Evolutionary conservation across 2,888 invertebrate species (phyloP).

Genomic region (Eueremaeus valkanovi): DNA sequence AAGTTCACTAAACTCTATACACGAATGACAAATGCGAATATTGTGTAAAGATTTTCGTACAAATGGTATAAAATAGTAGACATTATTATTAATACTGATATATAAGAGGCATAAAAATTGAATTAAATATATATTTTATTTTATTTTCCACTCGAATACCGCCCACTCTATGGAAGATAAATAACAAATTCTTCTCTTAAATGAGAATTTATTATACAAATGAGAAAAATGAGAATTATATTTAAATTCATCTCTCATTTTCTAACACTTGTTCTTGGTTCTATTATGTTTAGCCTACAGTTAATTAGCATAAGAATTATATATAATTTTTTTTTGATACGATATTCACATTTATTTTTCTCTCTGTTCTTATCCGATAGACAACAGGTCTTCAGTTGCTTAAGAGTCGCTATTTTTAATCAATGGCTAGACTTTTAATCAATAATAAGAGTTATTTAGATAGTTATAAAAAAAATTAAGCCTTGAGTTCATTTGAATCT

Average conservation of each 20-base stretch:
- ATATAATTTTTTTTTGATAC: neutral
- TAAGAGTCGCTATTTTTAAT: no score
- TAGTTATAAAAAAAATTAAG: no score
- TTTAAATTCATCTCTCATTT: neutral
- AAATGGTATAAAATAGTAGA: neutral
- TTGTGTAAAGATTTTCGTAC: neutral
- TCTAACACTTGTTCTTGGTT: neutral
- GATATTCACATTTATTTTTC: no score
- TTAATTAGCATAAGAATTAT: neutral
- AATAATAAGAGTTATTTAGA: no score
- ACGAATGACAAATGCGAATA: conserved; percentile 26
- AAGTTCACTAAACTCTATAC: conserved; percentile 20
- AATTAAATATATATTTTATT: neutral
- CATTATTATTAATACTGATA: neutral
- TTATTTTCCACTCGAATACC: neutral
- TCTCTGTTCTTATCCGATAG: no score
- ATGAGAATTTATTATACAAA: conserved; percentile 1
- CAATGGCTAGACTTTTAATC: no score
- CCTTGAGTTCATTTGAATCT: no score
- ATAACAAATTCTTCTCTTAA: neutral
- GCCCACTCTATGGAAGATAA: conserved; percentile 17
- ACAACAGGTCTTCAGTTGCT: no score
- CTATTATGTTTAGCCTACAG: neutral
- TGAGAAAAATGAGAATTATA: conserved; percentile 18
- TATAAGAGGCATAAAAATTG: neutral